Percentiles rank a stretch among this genome's conserved stretches.
Evolutionary conservation across 2,888 invertebrate species (phyloP).

Genomic region (Plutella xylostella): DNA sequence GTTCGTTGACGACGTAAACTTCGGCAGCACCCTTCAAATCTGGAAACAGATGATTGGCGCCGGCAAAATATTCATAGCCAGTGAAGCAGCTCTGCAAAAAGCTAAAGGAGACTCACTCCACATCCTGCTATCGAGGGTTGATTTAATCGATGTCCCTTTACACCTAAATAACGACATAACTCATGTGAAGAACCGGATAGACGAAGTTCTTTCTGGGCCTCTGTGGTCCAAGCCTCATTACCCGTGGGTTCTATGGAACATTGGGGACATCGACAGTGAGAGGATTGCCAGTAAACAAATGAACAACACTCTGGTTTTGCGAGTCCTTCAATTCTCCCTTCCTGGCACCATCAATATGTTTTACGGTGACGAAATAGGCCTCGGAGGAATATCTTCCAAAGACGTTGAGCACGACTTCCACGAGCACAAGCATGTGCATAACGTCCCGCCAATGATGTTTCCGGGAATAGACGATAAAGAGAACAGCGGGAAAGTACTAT

Average conservation of each 20-base stretch:
- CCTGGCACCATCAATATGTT: conserved; percentile 90
- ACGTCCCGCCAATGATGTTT: conserved; percentile 80
- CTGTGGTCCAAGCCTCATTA: conserved; percentile 73
- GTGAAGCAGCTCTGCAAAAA: conserved; percentile 63
- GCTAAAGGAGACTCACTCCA: conserved; percentile 60
- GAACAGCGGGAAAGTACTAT: conserved; percentile 53
- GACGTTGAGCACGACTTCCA: conserved; percentile 70
- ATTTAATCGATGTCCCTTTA: conserved; percentile 78
- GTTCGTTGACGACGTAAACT: conserved; percentile 70
- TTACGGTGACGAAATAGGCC: conserved; percentile 91
- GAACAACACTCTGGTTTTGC: conserved; percentile 77
- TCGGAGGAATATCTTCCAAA: conserved; percentile 63
- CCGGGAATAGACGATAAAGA: conserved; percentile 35
- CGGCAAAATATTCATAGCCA: conserved; percentile 75
- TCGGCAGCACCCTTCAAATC: conserved; percentile 68
- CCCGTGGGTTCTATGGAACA: conserved; percentile 86
- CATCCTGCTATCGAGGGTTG: conserved; percentile 73
- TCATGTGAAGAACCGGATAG: conserved; percentile 70
- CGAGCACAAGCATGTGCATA: conserved; percentile 73
- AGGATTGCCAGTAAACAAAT: conserved; percentile 68
- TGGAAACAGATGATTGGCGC: conserved; percentile 78
- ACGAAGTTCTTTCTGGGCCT: conserved; percentile 64
- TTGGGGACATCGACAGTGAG: conserved; percentile 73
- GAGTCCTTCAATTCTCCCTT: conserved; percentile 81
- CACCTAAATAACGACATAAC: conserved; percentile 68